phyloP scores from a whole-genome alignment of 2,113 vertebrate species.

The Sorex fumeus region DNA sequence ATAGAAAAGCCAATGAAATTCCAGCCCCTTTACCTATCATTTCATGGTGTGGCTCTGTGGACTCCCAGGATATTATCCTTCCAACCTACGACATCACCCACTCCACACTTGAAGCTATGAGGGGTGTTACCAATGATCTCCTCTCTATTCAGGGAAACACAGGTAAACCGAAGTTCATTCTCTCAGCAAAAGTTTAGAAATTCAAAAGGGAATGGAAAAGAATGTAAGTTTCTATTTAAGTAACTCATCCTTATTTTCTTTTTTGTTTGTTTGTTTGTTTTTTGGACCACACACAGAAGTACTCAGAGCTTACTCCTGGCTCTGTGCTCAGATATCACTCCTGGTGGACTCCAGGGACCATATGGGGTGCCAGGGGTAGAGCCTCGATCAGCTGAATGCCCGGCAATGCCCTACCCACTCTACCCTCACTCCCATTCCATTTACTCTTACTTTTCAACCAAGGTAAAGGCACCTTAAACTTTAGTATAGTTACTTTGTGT shows the following conservation, averaged over 20 bases:
- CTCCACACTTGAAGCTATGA: conserved; percentile 95
- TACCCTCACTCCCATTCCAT: too few species aligned
- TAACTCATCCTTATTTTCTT: not conserved
- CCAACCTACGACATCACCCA: conserved; percentile 96
- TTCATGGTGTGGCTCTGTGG: conserved; percentile 96
- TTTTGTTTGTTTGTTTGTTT: too few species aligned
- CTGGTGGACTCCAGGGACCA: too few species aligned
- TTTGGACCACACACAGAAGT: too few species aligned
- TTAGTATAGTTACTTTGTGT: not conserved
- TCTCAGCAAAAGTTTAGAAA: not conserved
- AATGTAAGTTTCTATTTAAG: conserved; percentile 1
- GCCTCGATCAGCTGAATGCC: too few species aligned
- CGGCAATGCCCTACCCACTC: too few species aligned
- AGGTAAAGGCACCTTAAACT: not conserved
- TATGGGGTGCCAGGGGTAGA: too few species aligned
- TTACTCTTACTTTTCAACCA: conserved; percentile 43
- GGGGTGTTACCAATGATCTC: conserved; percentile 95
- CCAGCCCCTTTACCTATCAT: conserved; percentile 93
- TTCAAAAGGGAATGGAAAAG: not conserved
- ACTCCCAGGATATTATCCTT: conserved; percentile 94
- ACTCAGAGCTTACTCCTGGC: too few species aligned
- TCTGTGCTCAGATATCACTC: too few species aligned
- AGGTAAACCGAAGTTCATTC: conserved; percentile 87
- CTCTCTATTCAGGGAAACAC: conserved; percentile 97
- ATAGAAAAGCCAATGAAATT: conserved; percentile 87